phyloP scores from a whole-genome alignment of 2,888 invertebrate genomes.

The Stenodera caucasica region DNA sequence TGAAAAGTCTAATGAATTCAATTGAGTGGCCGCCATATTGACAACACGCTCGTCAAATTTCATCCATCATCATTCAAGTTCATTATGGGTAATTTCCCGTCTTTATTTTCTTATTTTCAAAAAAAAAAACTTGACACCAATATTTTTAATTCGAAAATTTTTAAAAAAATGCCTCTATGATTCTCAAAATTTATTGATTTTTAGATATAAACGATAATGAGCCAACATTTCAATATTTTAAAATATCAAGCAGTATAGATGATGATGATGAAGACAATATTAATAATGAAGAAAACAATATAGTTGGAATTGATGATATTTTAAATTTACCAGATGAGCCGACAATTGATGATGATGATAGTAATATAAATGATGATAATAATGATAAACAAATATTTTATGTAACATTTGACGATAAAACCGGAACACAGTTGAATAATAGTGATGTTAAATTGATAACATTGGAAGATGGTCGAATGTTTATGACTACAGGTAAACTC shows the following conservation, averaged over 20 bases:
- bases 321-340: conserved; percentile 21
- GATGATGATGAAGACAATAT: conserved; percentile 42
- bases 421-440: conserved; percentile 20
- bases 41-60: background rate
- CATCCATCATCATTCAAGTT: conserved; percentile 16
- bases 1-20: background rate
- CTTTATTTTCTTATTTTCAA: conserved; percentile 33
- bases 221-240: conserved; percentile 30
- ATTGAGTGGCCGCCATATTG: background rate
- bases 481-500: conserved; percentile 33
- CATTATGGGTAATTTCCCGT: conserved; percentile 53
- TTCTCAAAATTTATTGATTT: conserved; percentile 19
- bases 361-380: conserved; percentile 10
- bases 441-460: conserved; percentile 36
- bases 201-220: conserved; percentile 27
- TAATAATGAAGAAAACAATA: conserved; percentile 34
- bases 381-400: conserved; percentile 25
- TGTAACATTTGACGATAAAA: conserved; percentile 20
- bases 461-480: conserved; percentile 37
- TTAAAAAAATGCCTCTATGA: too few relatives aligned
- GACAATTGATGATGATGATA: conserved; percentile 9
- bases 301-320: conserved; percentile 26
- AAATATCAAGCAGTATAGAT: conserved; percentile 17
- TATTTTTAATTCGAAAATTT: too few relatives aligned
- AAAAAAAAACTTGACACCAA: conserved; percentile 1